These are phyloP conservation scores for Acleris literana DNA, from an alignment of 2,888 invertebrate genomes.

Conservation along the genomic window DNA sequence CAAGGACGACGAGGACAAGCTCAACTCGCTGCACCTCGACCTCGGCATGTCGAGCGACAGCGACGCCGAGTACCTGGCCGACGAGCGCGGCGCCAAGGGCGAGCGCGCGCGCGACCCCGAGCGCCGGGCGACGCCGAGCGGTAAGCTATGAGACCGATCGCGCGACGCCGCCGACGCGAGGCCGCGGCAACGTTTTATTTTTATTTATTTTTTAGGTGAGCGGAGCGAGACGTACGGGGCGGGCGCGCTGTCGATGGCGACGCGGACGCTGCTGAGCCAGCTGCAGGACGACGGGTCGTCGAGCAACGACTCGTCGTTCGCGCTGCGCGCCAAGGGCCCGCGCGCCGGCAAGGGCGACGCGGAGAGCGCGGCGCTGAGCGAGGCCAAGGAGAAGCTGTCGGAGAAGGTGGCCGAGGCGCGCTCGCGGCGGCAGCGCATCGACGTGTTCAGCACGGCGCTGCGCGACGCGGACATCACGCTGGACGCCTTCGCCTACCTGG, in stretches of 20 bases:
- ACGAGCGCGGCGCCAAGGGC: constrained; percentile 61
- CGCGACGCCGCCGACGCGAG: neutral
- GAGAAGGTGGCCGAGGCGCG: constrained; percentile 74
- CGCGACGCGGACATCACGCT: constrained; percentile 79
- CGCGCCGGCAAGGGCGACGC: constrained; percentile 56
- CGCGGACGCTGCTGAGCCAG: constrained; percentile 78
- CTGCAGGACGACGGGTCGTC: constrained; percentile 81
- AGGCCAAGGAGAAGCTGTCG: constrained; percentile 72
- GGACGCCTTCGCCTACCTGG: constrained; percentile 80
- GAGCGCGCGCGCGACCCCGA: constrained; percentile 63
- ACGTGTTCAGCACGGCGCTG: constrained; percentile 82
- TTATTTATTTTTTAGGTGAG: constrained; percentile 64
- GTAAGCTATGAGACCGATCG: constrained; percentile 53
- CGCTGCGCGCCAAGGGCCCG: constrained; percentile 63
- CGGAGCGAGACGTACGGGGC: constrained; percentile 69
- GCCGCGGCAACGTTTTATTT: constrained; percentile 10
- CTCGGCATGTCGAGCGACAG: constrained; percentile 81
- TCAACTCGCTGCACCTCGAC: constrained; percentile 76
- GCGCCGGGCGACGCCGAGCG: constrained; percentile 64
- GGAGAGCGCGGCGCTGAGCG: constrained; percentile 71
- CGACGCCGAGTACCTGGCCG: constrained; percentile 71
- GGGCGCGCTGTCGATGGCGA: constrained; percentile 69
- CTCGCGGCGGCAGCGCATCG: constrained; percentile 75
- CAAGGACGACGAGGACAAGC: constrained; percentile 73
- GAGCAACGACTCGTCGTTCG: constrained; percentile 80